These are phyloP conservation scores for Myotis yumanensis DNA, from an alignment of 2,113 vertebrate species.

Conservation along the genomic window DNA sequence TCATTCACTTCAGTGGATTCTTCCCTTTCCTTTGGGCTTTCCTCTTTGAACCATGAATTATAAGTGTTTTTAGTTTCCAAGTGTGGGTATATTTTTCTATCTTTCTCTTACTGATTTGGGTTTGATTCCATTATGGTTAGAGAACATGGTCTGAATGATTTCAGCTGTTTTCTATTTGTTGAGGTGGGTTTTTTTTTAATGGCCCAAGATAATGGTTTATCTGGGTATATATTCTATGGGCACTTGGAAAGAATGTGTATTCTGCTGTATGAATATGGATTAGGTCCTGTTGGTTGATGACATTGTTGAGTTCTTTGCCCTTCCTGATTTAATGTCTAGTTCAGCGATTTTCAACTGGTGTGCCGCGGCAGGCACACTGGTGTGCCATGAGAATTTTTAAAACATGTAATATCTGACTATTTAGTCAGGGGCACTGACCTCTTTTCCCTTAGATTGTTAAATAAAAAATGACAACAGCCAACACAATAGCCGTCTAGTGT, in stretches of 20 bases:
- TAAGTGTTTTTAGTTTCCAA: conserved; percentile 3
- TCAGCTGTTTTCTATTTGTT: not conserved
- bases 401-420: not conserved
- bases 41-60: not conserved
- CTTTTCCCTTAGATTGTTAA: no score
- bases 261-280: not conserved
- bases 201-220: not conserved
- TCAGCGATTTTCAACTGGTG: not conserved
- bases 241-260: not conserved
- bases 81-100: not conserved
- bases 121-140: not conserved
- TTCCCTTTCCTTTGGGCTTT: not conserved
- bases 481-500: no score
- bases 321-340: not conserved
- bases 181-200: not conserved
- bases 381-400: not conserved
- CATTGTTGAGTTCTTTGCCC: not conserved
- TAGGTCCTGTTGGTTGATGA: not conserved
- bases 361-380: not conserved
- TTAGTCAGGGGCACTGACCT: no score
- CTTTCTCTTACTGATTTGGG: not conserved
- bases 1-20: not conserved
- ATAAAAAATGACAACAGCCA: no score
- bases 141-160: not conserved
- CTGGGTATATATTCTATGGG: not conserved